phyloP scores from a whole-genome alignment of 92 coral and sea anemone species.

The Desmophyllum pertusum region DNA sequence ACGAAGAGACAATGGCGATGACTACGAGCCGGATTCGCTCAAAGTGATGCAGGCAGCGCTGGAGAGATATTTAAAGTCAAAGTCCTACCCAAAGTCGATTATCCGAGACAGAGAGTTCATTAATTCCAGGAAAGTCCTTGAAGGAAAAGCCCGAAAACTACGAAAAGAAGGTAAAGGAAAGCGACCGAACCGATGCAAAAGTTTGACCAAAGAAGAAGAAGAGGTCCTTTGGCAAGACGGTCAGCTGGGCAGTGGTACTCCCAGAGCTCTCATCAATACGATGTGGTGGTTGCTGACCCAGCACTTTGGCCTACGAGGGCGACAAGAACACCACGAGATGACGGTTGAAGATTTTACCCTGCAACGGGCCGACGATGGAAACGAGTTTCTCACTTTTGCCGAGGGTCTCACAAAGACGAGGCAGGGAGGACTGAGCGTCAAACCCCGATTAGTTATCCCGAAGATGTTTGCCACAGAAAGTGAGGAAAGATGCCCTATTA shows the following conservation, averaged over 20 bases:
- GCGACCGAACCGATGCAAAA: slow-evolving; percentile 44
- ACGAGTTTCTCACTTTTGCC: slow-evolving; percentile 20
- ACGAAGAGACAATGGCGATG: slow-evolving; percentile 35
- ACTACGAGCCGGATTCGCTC: slow-evolving; percentile 47
- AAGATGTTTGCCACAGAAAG: not conserved
- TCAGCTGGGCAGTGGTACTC: slow-evolving; percentile 20
- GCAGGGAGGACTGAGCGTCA: not conserved
- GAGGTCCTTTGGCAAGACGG: slow-evolving; percentile 34
- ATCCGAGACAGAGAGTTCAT: slow-evolving; percentile 36
- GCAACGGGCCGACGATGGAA: slow-evolving; percentile 41
- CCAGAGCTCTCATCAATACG: slow-evolving; percentile 26
- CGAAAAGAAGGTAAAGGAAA: slow-evolving; percentile 46
- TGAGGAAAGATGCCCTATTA: not conserved
- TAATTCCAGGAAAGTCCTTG: slow-evolving; percentile 43
- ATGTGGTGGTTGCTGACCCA: slow-evolving; percentile 44
- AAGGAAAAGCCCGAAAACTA: slow-evolving; percentile 48
- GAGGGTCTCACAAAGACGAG: slow-evolving; percentile 9
- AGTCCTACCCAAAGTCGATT: slow-evolving; percentile 44
- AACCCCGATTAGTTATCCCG: not conserved
- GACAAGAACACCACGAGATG: slow-evolving; percentile 47
- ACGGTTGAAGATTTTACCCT: slow-evolving; percentile 40
- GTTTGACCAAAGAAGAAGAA: slow-evolving; percentile 47
- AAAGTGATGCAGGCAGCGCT: slow-evolving; percentile 56
- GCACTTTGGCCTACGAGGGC: slow-evolving; percentile 42
- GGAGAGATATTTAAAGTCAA: slow-evolving; percentile 32